Evolutionary conservation across 2,797 vertebrate species (phyloP).

Genomic region (Onychomys arenicola): DNA sequence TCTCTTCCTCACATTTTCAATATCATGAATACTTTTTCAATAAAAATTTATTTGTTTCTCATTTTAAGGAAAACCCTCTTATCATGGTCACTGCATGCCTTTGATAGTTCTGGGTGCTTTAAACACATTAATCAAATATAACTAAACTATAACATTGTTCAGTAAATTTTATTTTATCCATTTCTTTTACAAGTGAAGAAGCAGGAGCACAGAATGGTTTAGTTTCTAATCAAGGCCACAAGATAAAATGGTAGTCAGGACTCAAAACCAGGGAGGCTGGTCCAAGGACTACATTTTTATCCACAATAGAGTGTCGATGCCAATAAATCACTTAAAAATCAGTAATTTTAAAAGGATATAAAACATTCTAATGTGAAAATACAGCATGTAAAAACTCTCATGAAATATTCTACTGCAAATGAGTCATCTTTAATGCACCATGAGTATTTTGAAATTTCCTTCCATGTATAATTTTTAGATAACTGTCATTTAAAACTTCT

Average conservation of each 20-base stretch:
- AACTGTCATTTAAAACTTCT: neutral
- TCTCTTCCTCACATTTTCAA: neutral
- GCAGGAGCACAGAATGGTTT: neutral
- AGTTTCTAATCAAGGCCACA: neutral
- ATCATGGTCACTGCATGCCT: neutral
- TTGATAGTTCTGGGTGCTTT: slow-evolving; percentile 2
- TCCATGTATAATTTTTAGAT: neutral
- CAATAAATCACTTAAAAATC: neutral
- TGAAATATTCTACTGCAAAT: neutral
- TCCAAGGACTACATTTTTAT: neutral
- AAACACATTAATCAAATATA: neutral
- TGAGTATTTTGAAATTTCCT: neutral
- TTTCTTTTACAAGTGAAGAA: neutral
- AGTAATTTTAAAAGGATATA: neutral
- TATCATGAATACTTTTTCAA: neutral
- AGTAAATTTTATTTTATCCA: neutral
- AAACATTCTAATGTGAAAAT: neutral
- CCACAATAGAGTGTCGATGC: neutral
- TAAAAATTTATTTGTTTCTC: neutral
- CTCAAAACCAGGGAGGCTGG: neutral
- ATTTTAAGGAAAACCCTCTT: neutral
- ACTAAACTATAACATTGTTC: neutral
- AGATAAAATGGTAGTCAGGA: neutral
- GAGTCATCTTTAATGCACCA: neutral
- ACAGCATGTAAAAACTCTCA: neutral